Evolutionary conservation across 2,888 invertebrate genomes (phyloP), one percentile per base, ranked within the genome.

Genomic region (Timandra comae): DNA sequence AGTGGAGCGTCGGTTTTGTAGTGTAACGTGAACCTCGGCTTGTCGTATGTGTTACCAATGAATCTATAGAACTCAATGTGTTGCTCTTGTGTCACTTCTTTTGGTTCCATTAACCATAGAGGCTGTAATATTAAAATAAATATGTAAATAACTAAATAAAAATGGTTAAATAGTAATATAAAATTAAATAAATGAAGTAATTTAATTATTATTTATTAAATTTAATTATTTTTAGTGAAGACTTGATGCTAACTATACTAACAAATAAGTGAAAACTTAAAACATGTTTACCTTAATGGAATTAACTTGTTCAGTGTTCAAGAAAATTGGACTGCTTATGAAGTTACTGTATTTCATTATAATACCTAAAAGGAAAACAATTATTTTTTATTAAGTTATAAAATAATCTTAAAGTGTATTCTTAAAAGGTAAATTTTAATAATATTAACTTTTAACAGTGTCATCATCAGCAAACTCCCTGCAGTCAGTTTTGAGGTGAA

Each of bases 331-430:
- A 54, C 94, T 94, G 19, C 97, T 95, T 25, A 99, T 96, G 71
- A 99, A 99, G 75, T 98, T 98, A 71, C 98, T 98, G 84, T 99
- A 99, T 68, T 98, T 98, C 63, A 94, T 93, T 10, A 98, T 94
- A 16, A 16, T 16, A 1, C 16, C 3, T 16, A 46, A 46, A 41
- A 39, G 50, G 7, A 26, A 34, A 24, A 35, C 20, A 30, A 16
- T 19, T 7, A 13, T 26, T 23, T 12, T 9, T 6, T n/a, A n/a
- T n/a, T n/a, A n/a, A n/a, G n/a, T n/a, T n/a, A n/a, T n/a, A n/a
- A n/a, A n/a, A n/a, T n/a, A n/a, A n/a, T n/a, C n/a, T n/a, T n/a
- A n/a, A n/a, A n/a, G n/a, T n/a, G n/a, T n/a, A 16, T 16, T 16
- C 16, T 16, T 16, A 6, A 16, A 16, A 1, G 1, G 6, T 16